Percentiles rank a stretch among this genome's conserved stretches.
These are phyloP conservation scores for Aphelenchoides bicaudatus DNA, from an alignment of 2,888 invertebrate genomes.

Conservation along the genomic window DNA sequence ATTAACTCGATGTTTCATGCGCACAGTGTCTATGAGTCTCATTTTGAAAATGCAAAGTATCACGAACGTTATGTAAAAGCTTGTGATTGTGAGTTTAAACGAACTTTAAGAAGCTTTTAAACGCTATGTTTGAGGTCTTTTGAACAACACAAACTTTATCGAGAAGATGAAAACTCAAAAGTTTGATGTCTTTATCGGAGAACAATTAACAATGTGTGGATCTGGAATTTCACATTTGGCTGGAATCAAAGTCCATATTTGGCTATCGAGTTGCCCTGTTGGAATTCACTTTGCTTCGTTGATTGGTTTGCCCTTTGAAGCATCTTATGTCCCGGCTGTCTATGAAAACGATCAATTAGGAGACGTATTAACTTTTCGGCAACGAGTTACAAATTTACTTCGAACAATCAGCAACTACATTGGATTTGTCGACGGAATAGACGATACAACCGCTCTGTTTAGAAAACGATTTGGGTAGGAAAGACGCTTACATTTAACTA, in stretches of 20 bases:
- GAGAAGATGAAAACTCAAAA: constrained; percentile 20
- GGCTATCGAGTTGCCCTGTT: constrained; percentile 39
- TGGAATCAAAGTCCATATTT: constrained; percentile 42
- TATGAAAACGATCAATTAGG: constrained; percentile 3
- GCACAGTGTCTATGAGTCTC: neutral
- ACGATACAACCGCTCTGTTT: constrained; percentile 9
- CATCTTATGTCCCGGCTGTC: constrained; percentile 22
- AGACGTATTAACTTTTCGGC: constrained; percentile 23
- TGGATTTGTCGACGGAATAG: constrained; percentile 9
- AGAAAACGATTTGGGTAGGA: neutral
- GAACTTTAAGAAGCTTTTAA: neutral
- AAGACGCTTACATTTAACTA: neutral
- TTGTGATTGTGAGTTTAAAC: constrained; percentile 12
- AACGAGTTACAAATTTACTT: constrained; percentile 10
- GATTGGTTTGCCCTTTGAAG: constrained; percentile 28
- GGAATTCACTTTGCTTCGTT: constrained; percentile 19
- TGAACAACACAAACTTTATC: constrained; percentile 21
- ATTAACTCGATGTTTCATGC: neutral
- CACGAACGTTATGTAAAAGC: constrained; percentile 17
- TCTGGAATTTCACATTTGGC: constrained; percentile 33
- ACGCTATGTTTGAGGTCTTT: constrained; percentile 23
- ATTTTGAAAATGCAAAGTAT: constrained; percentile 8
- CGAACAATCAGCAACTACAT: neutral
- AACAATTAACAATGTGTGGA: constrained; percentile 29
- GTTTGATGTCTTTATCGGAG: constrained; percentile 25